These are phyloP conservation scores for Leuciscus idus DNA, from an alignment of 2,113 vertebrate genomes.

Conservation along the genomic window DNA sequence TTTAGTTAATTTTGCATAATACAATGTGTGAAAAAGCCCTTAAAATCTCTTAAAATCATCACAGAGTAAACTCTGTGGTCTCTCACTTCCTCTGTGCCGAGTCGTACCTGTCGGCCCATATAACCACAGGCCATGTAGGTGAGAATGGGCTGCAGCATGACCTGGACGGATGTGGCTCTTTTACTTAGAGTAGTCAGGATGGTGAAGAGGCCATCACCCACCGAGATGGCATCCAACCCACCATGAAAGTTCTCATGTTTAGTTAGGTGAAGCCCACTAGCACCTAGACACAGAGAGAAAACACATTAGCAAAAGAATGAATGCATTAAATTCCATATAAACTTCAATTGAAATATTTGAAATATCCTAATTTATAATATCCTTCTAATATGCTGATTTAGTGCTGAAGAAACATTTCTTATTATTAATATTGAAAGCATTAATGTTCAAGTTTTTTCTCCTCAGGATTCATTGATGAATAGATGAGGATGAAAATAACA, in stretches of 20 bases:
- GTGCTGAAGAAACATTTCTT: no score
- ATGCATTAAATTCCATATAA: not conserved
- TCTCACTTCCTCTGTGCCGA: not conserved
- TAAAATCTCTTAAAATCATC: no score
- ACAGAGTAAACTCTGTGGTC: not conserved
- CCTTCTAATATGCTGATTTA: no score
- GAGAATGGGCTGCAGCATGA: constrained; percentile 98
- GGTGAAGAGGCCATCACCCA: constrained; percentile 96
- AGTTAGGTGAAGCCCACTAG: constrained; percentile 96
- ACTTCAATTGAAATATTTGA: no score
- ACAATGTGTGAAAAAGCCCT: no score
- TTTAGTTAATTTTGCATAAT: no score
- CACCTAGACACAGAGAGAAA: constrained; percentile 75
- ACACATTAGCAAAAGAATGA: not conserved
- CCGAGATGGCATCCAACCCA: constrained; percentile 96
- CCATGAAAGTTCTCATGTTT: constrained; percentile 99
- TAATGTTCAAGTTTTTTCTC: no score
- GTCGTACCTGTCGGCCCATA: constrained; percentile 93
- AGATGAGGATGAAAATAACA: no score
- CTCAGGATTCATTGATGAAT: no score
- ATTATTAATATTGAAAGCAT: no score
- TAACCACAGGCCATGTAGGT: constrained; percentile 99
- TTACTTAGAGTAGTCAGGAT: constrained; percentile 98
- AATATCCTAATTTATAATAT: no score
- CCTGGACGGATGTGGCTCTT: constrained; percentile 93